Evolutionary conservation across 1,140 invertebrate genomes (phyloP), one percentile per base, ranked within the genome.

Genomic region (Lutraria rhynchaena): DNA sequence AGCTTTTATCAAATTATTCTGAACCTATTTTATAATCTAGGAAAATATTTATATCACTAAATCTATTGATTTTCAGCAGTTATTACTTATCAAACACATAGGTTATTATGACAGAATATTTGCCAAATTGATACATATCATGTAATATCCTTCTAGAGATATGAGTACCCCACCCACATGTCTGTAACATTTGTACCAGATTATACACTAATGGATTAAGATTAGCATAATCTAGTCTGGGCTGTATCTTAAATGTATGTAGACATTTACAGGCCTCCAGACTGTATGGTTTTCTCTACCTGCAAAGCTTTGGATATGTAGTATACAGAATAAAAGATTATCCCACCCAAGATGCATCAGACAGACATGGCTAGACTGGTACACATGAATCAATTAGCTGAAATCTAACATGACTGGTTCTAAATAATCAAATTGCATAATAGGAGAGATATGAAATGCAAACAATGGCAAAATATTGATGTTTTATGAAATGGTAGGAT

Each of bases 301-400:
- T 41, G 37, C 37, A 41, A 41, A 41, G 15, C 15, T 5, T 41
- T 41, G 37, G 37, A 41, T 41, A 41, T 15, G 5, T 41, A 41
- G 15, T 7, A 41, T 31, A 67, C 44, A 27, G 44, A 27, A 67
- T 46, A 31, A 67, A 41, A 46, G 63, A 67, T 67, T 29, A 67
- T 67, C 63, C 63, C 63, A 67, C 63, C 63, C 63, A 67, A 31
- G 44, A 67, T 67, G 63, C 41, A 67, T 19, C 24, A 37, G 44
- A 27, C 63, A 46, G 63, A 46, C 63, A 41, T 15, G 5, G 15
- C 5, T 41, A 67, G 63, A 67, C 63, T 67, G 63, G 44, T 65
- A 41, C 37, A 65, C 31, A 29, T n/a, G n/a, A 24, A 49, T 46
- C 44, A 67, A 67, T 67, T 67, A 67, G 37, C 63, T 49, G 41